Evolutionary conservation across 2,888 invertebrate genomes (phyloP).

Genomic region (Carpatolechia fugitivella): DNA sequence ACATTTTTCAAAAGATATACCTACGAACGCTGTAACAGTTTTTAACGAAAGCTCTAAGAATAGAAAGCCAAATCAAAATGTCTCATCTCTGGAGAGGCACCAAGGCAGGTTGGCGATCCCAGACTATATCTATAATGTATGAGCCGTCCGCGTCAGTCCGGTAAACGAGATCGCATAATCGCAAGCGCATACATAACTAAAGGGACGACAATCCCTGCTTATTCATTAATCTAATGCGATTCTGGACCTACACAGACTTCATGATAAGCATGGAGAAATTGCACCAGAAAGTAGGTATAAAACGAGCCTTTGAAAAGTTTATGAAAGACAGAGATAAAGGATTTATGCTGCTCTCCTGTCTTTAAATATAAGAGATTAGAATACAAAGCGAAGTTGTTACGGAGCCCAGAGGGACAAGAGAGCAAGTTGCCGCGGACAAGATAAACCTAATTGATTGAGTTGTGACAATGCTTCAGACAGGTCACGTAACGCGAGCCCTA

Average conservation of each 20-base stretch:
- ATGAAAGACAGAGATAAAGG: not conserved
- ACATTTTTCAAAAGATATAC: not conserved
- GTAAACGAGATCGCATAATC: constrained; percentile 72
- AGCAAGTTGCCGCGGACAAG: constrained; percentile 9
- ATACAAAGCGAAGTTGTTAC: constrained; percentile 6
- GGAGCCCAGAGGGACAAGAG: not conserved
- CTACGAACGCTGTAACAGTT: no score
- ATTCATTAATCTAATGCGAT: constrained; percentile 54
- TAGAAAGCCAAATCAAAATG: constrained; percentile 3
- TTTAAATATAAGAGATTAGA: constrained; percentile 5
- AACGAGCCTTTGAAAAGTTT: not conserved
- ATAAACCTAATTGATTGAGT: constrained; percentile 11
- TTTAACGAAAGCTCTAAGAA: not conserved
- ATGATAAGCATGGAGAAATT: constrained; percentile 5
- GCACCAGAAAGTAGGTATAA: not conserved
- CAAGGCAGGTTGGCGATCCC: constrained; percentile 9
- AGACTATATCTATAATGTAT: constrained; percentile 73
- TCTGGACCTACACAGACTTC: not conserved
- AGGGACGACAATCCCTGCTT: constrained; percentile 48
- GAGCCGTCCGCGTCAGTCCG: constrained; percentile 70
- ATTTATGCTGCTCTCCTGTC: not conserved
- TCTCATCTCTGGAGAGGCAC: not conserved
- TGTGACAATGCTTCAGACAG: constrained; percentile 8
- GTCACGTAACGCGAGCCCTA: constrained; percentile 11
- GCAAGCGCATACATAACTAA: constrained; percentile 61